Evolutionary conservation across 1,140 invertebrate genomes (phyloP).

Genomic region (Ylistrum balloti): DNA sequence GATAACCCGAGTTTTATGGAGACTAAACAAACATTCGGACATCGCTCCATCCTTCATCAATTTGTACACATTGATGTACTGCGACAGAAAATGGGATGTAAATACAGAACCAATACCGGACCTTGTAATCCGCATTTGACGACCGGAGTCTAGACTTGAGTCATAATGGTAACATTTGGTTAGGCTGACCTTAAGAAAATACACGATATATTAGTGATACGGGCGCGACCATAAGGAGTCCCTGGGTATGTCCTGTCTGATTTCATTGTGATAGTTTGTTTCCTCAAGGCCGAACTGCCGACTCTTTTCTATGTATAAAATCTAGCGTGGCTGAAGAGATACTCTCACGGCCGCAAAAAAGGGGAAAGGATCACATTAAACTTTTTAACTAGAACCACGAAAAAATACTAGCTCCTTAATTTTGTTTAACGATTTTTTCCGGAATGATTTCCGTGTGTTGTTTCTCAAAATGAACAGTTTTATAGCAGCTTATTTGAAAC

Average conservation of each 20-base stretch:
- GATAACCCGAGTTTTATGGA: constrained; percentile 33
- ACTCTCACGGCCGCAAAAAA: not conserved
- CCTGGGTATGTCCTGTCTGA: not conserved
- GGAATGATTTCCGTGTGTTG: too few relatives aligned
- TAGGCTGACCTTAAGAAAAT: constrained; percentile 24
- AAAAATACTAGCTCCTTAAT: not conserved
- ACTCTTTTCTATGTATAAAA: not conserved
- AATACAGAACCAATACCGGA: constrained; percentile 9
- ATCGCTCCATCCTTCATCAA: not conserved
- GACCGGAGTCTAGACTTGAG: not conserved
- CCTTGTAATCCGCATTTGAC: constrained; percentile 24
- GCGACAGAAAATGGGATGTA: not conserved
- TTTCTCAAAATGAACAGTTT: too few relatives aligned
- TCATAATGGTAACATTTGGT: constrained; percentile 22
- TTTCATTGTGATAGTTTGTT: not conserved
- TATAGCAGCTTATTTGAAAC: too few relatives aligned
- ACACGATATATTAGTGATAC: not conserved
- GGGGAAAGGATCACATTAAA: not conserved
- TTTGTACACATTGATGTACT: constrained; percentile 28
- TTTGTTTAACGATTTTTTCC: not conserved
- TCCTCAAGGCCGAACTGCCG: not conserved
- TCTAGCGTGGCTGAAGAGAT: not conserved
- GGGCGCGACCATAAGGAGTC: not conserved
- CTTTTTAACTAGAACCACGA: not conserved
- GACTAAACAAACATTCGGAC: constrained; percentile 33